Evolutionary conservation across 2,888 invertebrate species (phyloP).

Genomic region (Escarpia spicata): DNA sequence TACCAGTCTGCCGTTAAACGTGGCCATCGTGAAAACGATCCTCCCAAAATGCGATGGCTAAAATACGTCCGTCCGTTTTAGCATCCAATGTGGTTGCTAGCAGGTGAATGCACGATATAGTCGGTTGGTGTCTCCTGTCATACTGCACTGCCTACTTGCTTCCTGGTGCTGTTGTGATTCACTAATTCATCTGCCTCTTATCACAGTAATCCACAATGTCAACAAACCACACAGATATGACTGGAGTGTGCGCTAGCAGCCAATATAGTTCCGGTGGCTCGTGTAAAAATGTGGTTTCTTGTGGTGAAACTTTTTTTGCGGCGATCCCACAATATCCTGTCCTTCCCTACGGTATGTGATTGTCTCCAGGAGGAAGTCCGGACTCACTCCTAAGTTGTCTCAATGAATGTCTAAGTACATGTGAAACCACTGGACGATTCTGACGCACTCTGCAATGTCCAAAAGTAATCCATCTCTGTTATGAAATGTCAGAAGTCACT

Average conservation of each 20-base stretch:
- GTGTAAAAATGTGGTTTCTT: background rate
- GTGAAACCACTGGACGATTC: background rate
- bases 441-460: background rate
- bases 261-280: background rate
- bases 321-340: background rate
- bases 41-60: background rate
- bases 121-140: background rate
- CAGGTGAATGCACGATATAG: background rate
- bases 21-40: background rate
- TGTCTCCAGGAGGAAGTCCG: background rate
- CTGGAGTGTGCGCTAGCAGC: background rate
- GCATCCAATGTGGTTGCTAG: background rate
- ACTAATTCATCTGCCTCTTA: background rate
- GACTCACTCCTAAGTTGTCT: background rate
- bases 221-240: background rate
- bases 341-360: background rate
- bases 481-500: background rate
- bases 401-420: background rate
- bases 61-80: background rate
- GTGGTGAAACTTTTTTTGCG: background rate
- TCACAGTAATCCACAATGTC: conserved; percentile 5
- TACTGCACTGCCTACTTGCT: background rate
- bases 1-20: background rate
- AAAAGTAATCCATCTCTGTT: background rate
- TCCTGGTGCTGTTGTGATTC: background rate